Base-by-base conservation (phyloP, 2,888 invertebrate genomes). In the Charanyca ferruginea region DNA sequence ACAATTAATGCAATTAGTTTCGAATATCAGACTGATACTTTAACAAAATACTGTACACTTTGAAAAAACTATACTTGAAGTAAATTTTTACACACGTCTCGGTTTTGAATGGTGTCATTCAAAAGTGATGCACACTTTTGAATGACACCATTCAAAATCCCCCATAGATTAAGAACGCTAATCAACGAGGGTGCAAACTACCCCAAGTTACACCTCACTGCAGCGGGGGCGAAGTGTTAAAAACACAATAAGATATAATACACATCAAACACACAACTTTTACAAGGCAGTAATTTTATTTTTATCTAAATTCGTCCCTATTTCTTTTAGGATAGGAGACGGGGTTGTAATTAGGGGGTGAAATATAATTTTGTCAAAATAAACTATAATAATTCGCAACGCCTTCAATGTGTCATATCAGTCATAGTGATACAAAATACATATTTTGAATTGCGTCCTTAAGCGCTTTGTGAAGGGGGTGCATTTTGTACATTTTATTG, bases 351-450 rank as follows among this genome's bases (percentile, higher is more conserved):
- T 35, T 45, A 32, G 18, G 20, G 58, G 44, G 11, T 38, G 1
- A 6, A 11, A 42, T 44, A n/a, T 42, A 73, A 45, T 9, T 59
- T 81, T 77, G 79, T 63, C 42, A 5, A 66, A 74, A 81, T 79
- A 75, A 86, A 82, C 80, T 88, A 86, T 87, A 89, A 86, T 93
- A 93, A 95, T 95, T 95, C 93, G 95, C 81, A 93, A 95, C 94
- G 95, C 95, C 95, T 95, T 93, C 92, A 90, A 92, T 91, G 89
- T 95, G 95, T 95, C 95, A 95, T 94, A 95, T 95, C 94, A 93
- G 89, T 95, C 94, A 95, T 93, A 89, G 85, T 85, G 88, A 92
- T 91, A 94, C 91, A 90, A 92, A 94, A 93, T 94, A 94, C 91
- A 94, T 93, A 94, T 94, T 94, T 94, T 93, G 90, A 90, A 89